Conservation (phyloP, 2,888 invertebrate species). For the Nebria salina region DNA sequence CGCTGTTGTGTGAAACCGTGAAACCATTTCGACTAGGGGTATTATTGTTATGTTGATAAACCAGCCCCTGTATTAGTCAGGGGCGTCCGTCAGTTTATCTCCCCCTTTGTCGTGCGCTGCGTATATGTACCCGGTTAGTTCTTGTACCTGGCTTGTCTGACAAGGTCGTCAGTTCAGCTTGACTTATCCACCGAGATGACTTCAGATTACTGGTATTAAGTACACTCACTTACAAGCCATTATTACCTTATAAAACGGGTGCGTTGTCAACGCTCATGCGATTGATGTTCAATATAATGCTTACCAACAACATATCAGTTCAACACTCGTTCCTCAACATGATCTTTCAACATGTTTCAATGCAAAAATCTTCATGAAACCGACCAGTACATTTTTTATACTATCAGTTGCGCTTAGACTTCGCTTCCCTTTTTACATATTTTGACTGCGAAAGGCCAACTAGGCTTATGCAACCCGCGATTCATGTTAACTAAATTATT, state of each 20-base stretch:
- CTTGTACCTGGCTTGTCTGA: slow-evolving; percentile 4
- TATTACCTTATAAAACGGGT: slow-evolving; percentile 44
- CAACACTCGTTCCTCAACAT: background rate
- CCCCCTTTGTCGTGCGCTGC: background rate
- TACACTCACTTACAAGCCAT: slow-evolving; percentile 43
- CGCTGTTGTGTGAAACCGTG: background rate
- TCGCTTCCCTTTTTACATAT: too few species aligned
- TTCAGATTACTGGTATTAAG: slow-evolving; percentile 45
- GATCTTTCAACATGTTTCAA: background rate
- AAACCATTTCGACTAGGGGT: background rate
- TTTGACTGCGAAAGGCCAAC: too few species aligned
- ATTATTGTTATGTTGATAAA: background rate
- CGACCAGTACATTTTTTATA: too few species aligned
- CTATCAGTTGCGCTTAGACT: too few species aligned
- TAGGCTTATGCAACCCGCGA: too few species aligned
- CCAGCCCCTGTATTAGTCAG: background rate
- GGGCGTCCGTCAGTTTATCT: background rate
- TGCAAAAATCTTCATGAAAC: too few species aligned
- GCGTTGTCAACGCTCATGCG: slow-evolving; percentile 38
- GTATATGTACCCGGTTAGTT: background rate
- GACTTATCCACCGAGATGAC: slow-evolving; percentile 42
- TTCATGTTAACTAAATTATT: too few species aligned
- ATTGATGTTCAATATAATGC: slow-evolving; percentile 19
- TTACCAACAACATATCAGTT: background rate
- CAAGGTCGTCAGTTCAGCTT: slow-evolving; percentile 19